Evolutionary conservation across 2,113 vertebrate genomes (phyloP).

Genomic region (Scatophagus argus): DNA sequence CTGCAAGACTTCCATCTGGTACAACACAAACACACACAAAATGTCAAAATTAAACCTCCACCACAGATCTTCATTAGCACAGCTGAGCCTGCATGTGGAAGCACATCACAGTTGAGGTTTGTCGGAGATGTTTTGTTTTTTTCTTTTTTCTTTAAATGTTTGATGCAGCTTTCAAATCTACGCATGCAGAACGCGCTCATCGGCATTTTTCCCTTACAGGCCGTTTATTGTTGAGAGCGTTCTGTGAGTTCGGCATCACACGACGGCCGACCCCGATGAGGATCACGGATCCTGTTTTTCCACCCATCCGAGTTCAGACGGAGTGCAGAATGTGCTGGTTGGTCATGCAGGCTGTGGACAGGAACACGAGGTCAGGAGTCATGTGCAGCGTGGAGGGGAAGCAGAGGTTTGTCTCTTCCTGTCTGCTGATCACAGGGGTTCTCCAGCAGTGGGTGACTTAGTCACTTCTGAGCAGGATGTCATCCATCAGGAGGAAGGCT

Average conservation of each 20-base stretch:
- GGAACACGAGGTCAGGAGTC: constrained; percentile 58
- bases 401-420: constrained; percentile 29
- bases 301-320: constrained; percentile 12
- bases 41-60: not conserved
- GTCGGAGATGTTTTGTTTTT: too few relatives aligned
- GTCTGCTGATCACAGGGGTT: constrained; percentile 40
- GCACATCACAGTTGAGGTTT: not conserved
- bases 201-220: not conserved
- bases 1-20: constrained; percentile 81
- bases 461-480: constrained; percentile 47
- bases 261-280: not conserved
- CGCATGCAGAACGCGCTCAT: not conserved
- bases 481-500: constrained; percentile 36
- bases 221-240: not conserved
- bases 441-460: not conserved
- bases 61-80: not conserved
- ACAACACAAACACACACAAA: constrained; percentile 34
- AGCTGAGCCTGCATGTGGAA: not conserved
- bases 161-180: not conserved
- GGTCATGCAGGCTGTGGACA: constrained; percentile 15
- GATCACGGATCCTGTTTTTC: too few relatives aligned
- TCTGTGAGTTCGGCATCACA: not conserved
- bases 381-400: constrained; percentile 8
- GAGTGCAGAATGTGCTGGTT: constrained; percentile 19
- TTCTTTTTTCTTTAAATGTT: too few relatives aligned